phyloP scores from a whole-genome alignment of 2,888 invertebrate species.

The Drosophila dives region DNA sequence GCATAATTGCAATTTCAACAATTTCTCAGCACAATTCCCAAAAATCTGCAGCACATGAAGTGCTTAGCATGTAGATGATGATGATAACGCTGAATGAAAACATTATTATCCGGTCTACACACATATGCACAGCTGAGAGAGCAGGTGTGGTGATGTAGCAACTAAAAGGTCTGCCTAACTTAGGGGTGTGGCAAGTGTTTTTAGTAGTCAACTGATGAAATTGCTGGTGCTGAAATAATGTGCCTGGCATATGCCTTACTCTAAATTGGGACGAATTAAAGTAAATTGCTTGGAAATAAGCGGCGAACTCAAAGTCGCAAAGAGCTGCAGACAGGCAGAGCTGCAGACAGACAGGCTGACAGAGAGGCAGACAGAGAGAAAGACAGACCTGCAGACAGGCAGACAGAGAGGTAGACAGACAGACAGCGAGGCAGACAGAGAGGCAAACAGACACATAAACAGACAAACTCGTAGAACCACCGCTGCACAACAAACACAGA shows the following conservation, averaged over 20 bases:
- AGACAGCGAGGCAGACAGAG: not conserved
- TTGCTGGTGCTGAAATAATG: slow-evolving; percentile 20
- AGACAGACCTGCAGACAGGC: slow-evolving; percentile 7
- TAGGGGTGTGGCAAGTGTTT: slow-evolving; percentile 34
- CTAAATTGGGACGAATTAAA: slow-evolving; percentile 77
- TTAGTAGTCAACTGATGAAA: slow-evolving; percentile 49
- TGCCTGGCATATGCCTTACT: slow-evolving; percentile 55
- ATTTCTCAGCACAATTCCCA: slow-evolving; percentile 12
- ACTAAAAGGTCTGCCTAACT: slow-evolving; percentile 19
- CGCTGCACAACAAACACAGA: slow-evolving; percentile 45
- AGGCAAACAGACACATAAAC: not conserved
- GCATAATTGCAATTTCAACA: slow-evolving; percentile 66
- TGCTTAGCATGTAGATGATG: slow-evolving; percentile 32
- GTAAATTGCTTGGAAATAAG: slow-evolving; percentile 79
- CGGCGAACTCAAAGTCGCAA: slow-evolving; percentile 28
- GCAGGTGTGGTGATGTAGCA: slow-evolving; percentile 27
- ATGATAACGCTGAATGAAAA: slow-evolving; percentile 72
- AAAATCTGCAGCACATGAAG: slow-evolving; percentile 28
- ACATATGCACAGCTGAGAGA: slow-evolving; percentile 2
- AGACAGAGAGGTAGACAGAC: slow-evolving; percentile 4
- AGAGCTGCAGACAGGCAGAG: slow-evolving; percentile 17
- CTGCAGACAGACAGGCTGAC: slow-evolving; percentile 8
- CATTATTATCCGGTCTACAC: slow-evolving; percentile 47
- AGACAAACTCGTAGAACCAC: slow-evolving; percentile 2
- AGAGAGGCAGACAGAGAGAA: slow-evolving; percentile 9